Percentiles rank a stretch among this genome's conserved stretches.
Evolutionary conservation across 2,113 vertebrate species (phyloP).

Genomic region (Colinus virginianus): DNA sequence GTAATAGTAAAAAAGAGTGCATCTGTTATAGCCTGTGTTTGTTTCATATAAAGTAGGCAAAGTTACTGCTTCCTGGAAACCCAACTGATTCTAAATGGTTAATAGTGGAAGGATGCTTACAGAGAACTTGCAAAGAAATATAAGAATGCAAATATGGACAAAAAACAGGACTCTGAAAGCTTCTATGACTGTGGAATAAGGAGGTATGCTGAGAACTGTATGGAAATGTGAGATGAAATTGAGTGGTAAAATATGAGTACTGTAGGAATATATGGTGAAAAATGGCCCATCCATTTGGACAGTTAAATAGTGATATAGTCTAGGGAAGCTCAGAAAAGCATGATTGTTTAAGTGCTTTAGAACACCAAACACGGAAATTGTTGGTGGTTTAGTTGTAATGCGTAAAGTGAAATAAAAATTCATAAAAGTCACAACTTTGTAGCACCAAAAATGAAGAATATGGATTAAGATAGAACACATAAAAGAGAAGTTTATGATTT

Average conservation of each 20-base stretch:
- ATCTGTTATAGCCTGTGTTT: background rate
- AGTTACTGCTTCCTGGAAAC: background rate
- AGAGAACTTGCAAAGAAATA: background rate
- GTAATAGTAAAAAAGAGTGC: background rate
- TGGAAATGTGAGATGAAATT: background rate
- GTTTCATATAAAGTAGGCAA: background rate
- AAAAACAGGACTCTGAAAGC: background rate
- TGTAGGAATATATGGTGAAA: background rate
- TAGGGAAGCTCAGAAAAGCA: background rate
- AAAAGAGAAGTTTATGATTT: background rate
- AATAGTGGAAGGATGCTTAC: background rate
- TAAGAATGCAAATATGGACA: background rate
- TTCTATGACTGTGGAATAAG: background rate
- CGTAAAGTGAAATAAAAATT: background rate
- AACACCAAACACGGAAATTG: background rate
- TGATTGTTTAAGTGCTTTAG: background rate
- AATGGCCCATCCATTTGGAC: background rate
- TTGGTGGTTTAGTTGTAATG: background rate
- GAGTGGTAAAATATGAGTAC: background rate
- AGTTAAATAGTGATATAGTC: background rate
- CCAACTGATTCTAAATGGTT: background rate
- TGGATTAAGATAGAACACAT: background rate
- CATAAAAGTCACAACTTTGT: background rate
- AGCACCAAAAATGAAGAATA: conserved; percentile 26
- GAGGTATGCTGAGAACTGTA: background rate